phyloP scores from a whole-genome alignment of 1,140 invertebrate species.

The Drosophila ironensis region DNA sequence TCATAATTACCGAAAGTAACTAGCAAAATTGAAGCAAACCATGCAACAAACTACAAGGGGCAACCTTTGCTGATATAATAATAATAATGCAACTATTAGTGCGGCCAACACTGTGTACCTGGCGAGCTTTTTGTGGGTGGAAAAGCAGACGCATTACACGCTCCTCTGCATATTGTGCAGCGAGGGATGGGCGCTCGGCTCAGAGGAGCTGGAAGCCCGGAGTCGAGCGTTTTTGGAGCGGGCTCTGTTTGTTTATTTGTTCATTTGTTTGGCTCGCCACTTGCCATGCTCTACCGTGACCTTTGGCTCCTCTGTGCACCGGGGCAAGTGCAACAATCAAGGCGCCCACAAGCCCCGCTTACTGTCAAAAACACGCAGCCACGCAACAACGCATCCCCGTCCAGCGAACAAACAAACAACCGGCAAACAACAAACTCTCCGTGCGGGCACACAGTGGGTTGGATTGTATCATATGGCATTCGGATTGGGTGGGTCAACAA shows the following conservation, averaged over 20 bases:
- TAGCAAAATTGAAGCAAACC: not conserved
- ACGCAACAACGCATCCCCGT: slow-evolving; percentile 13
- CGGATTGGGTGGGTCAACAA: slow-evolving; percentile 15
- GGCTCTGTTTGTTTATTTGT: slow-evolving; percentile 47
- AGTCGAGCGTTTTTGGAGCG: slow-evolving; percentile 9
- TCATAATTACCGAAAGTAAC: not conserved
- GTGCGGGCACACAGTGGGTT: slow-evolving; percentile 19
- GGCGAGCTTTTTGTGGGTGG: not conserved
- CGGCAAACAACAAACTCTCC: slow-evolving; percentile 21
- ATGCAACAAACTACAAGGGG: not conserved
- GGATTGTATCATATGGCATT: not conserved
- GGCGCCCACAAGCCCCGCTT: slow-evolving; percentile 66
- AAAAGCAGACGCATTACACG: slow-evolving; percentile 55
- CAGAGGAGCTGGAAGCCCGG: slow-evolving; percentile 45
- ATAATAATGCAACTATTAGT: not conserved
- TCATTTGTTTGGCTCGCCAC: slow-evolving; percentile 39
- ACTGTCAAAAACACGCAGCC: slow-evolving; percentile 72
- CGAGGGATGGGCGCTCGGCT: slow-evolving; percentile 34
- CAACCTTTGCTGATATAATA: not conserved
- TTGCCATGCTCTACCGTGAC: slow-evolving; percentile 36
- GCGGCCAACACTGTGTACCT: not conserved
- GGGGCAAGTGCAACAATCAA: slow-evolving; percentile 69
- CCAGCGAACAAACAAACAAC: slow-evolving; percentile 44
- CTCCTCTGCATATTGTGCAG: slow-evolving; percentile 68
- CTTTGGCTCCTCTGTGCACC: slow-evolving; percentile 30